Conservation (phyloP, 2,888 invertebrate species). For the Metalampra italica region DNA sequence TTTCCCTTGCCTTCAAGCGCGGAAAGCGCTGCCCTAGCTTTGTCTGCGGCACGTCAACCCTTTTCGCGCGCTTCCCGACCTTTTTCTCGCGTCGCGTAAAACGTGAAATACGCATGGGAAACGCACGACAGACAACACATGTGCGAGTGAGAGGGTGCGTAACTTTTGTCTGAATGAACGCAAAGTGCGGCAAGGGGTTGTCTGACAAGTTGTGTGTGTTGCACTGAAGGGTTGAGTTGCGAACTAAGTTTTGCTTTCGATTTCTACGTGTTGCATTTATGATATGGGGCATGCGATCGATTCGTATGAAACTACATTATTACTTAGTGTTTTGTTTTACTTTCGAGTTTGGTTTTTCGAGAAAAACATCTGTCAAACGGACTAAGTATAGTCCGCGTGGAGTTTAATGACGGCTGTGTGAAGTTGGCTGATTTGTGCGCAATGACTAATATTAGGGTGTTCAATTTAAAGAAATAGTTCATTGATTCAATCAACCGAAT, state of each 20-base stretch:
- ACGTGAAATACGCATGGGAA: slow-evolving; percentile 54
- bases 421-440: too few relatives aligned
- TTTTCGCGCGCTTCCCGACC: slow-evolving; percentile 17
- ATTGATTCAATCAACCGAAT: too few relatives aligned
- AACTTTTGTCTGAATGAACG: slow-evolving; percentile 59
- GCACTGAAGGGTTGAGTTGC: slow-evolving; percentile 70
- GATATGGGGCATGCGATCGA: slow-evolving; percentile 69
- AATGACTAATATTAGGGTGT: too few relatives aligned
- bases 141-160: slow-evolving; percentile 54
- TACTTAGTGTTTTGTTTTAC: too few relatives aligned
- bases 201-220: slow-evolving; percentile 58
- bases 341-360: too few relatives aligned
- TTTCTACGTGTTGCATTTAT: slow-evolving; percentile 67
- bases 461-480: too few relatives aligned
- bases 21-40: not conserved
- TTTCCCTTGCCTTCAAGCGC: not conserved
- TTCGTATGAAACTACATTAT: too few relatives aligned
- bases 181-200: slow-evolving; percentile 45
- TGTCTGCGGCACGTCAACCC: slow-evolving; percentile 14
- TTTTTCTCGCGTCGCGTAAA: slow-evolving; percentile 35
- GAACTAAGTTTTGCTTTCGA: slow-evolving; percentile 70
- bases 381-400: too few relatives aligned
- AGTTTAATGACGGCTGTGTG: too few relatives aligned
- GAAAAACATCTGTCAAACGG: too few relatives aligned
- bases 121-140: slow-evolving; percentile 49